Evolutionary conservation across 2,888 invertebrate species (phyloP).

Genomic region (Glaucopsyche alexis): DNA sequence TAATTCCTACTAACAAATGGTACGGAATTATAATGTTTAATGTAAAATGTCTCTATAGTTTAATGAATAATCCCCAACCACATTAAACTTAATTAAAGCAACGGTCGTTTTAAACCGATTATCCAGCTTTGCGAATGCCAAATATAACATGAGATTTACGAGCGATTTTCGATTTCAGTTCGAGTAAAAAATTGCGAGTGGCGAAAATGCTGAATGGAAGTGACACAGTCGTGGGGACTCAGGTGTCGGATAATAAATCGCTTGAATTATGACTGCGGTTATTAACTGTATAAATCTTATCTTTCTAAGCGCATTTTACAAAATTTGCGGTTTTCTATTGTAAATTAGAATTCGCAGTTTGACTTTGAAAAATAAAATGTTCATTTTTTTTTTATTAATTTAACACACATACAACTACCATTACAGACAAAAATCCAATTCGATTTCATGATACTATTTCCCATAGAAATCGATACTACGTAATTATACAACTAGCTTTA

Average conservation of each 20-base stretch:
- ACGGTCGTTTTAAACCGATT: conserved; percentile 38
- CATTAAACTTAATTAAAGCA: not conserved
- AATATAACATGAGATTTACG: conserved; percentile 47
- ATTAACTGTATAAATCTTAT: conserved; percentile 19
- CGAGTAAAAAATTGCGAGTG: conserved; percentile 37
- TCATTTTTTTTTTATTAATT: no score
- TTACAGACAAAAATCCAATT: no score
- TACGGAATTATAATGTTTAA: no score
- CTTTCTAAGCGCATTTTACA: not conserved
- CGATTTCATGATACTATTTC: no score
- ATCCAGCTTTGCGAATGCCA: conserved; percentile 62
- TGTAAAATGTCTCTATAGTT: no score
- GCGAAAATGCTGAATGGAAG: conserved; percentile 36
- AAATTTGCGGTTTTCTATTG: not conserved
- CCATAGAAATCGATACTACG: no score
- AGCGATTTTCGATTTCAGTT: conserved; percentile 46
- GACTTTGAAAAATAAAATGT: no score
- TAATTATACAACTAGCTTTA: no score
- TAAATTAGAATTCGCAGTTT: not conserved
- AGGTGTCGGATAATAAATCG: conserved; percentile 22
- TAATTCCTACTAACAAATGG: no score
- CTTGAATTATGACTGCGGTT: conserved; percentile 5
- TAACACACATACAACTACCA: no score
- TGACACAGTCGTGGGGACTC: conserved; percentile 31
- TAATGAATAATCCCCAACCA: not conserved